phyloP scores from a whole-genome alignment of 2,113 vertebrate species.

The Dipodomys stephensi region DNA sequence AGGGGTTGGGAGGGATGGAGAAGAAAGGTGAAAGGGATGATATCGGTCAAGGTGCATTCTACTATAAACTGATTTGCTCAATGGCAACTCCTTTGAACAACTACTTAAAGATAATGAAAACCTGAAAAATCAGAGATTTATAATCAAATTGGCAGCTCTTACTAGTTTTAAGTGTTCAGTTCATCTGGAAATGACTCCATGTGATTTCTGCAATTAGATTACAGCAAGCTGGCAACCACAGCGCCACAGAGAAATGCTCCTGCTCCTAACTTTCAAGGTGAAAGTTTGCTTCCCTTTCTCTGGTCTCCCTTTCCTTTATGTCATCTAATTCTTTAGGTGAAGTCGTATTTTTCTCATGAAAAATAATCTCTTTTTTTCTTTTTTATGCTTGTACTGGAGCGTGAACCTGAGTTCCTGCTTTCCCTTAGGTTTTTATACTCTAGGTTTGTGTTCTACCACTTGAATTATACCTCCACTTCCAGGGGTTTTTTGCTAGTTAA shows the following conservation, averaged over 20 bases:
- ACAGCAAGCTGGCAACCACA: neutral
- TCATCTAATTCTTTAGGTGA: neutral
- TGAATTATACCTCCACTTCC: no score
- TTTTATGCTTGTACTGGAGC: no score
- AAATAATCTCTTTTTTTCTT: neutral
- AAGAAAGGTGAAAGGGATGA: no score
- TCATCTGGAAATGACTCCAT: slow-evolving; percentile 30
- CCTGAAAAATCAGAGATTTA: slow-evolving; percentile 49
- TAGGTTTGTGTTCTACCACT: no score
- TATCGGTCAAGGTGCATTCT: no score
- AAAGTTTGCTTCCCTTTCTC: neutral
- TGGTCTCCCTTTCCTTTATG: neutral
- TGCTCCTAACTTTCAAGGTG: neutral
- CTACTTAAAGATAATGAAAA: slow-evolving; percentile 2
- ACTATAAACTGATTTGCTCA: no score
- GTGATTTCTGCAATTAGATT: slow-evolving; percentile 36
- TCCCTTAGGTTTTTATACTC: no score
- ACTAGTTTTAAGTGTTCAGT: slow-evolving; percentile 18
- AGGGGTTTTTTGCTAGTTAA: no score
- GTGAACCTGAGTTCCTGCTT: no score
- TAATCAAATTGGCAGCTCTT: slow-evolving; percentile 11
- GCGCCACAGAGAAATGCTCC: neutral
- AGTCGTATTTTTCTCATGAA: slow-evolving; percentile 10
- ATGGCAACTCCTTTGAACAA: no score
- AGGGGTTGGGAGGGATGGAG: no score